Evolutionary conservation across 2,797 vertebrate species (phyloP), one percentile per base, ranked within the genome.

Genomic region (Myioborus melanocephalus): DNA sequence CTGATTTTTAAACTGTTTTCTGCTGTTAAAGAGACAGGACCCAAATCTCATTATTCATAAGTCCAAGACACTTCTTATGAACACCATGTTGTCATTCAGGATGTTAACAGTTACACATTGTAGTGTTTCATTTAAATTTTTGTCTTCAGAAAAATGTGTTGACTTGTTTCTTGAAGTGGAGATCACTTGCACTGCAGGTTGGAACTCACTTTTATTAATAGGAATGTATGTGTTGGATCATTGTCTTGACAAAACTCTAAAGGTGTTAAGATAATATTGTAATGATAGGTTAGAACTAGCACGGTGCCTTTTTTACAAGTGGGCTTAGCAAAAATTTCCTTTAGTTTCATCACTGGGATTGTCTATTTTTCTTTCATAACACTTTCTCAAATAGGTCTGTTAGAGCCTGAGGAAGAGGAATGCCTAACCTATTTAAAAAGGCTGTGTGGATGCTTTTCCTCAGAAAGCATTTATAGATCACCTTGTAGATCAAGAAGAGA

Each of bases 391-490:
- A 77, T 37, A 76, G 83, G 61, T 46, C 83, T 92, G 37, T 80
- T 76, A 70, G 80, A 85, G 50, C 84, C 77, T 28, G 76, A 86
- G 76, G 64, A 87, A 90, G 71, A 93, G 65, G 71, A 94, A 68
- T 37, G 53, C 82, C 65, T 87, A 91, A 91, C 65, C 57, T 83
- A 72, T 78, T 94, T 91, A 20, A 68, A 92, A 90, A 93, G 65
- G 28, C 69, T 78, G 26, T 24, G 43, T 53, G 66, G 65, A 69
- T 95, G 83, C 65, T 79, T 94, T 90, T 91, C 57, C 61, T 87
- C 46, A 11, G 84, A 52, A 95, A 78, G 28, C 47, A 80, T 43
- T 55, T 73, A 57, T 77, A 93, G 89, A 85, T 92, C 78, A 80
- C 81, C 83, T 83, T 84, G 44, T 57, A 75, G 61, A 73, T 85